Evolutionary conservation across 2,113 vertebrate genomes (phyloP), one percentile per base, ranked within the genome.

Genomic region (Vulpes ferrilata): DNA sequence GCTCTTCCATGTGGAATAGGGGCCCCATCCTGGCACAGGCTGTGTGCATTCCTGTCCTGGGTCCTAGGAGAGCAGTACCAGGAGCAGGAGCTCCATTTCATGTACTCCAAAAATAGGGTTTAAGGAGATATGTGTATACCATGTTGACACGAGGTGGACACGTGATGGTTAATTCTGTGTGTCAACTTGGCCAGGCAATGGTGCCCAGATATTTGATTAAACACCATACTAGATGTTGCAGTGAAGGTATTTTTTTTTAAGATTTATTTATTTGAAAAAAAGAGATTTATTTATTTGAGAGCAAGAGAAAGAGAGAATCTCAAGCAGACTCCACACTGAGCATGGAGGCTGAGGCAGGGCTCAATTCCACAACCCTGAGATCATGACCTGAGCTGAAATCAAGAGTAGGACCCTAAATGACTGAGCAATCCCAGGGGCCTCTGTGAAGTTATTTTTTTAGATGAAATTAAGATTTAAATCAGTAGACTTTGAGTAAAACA

Each of bases 1-100:
- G 13, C 30, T 19, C 5, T 30, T 48, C 30, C 59, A 51, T 97
- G 9, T 96, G 96, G 97, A 90, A 74, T 2, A 94, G 92, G 9
- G 97, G 92, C 2, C 94, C 93, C 65, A 69, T 96, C 71, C 83
- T 96, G 2, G 92, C 95, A 92, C 9, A 27, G 3, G 27, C 96
- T 32, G 60, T 38, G 51, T 1, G 96, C 81, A 51, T 97, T 97
- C 62, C 95, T 95, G 85, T 90, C 97, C 23, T 97, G 90, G 95
- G 55, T 97, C 79, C 83, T 38, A 17, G 67, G 78, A 23, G 78
- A 92, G 3, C 87, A 95, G 22, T 96, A 97, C 25, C 15, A 89
- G 2, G 94, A 97, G 13, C 23, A 19, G 2, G 90, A 95, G 1
- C 94, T 94, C 0, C 93, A 30, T 62, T 67, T 95, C 35, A 62